These are phyloP conservation scores for Tuta absoluta DNA, from an alignment of 2,888 invertebrate genomes.

Conservation along the genomic window DNA sequence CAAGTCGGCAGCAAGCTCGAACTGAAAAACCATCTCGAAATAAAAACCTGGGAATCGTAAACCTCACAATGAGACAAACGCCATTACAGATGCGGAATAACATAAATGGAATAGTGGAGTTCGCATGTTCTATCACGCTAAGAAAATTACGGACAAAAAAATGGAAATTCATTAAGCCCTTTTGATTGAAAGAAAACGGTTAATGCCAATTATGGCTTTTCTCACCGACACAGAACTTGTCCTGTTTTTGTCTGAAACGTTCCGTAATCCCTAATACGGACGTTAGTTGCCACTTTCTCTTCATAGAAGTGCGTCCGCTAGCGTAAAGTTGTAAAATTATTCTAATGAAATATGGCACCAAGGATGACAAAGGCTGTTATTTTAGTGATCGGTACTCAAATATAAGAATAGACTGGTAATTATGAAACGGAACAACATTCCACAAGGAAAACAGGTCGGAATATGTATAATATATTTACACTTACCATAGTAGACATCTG, in stretches of 20 bases:
- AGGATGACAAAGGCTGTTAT: no score
- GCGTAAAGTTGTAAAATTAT: no score
- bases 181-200: slow-evolving; percentile 3
- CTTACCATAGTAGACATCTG: no score
- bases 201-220: background rate
- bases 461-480: no score
- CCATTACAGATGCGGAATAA: slow-evolving; percentile 16
- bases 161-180: background rate
- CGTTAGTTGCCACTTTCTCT: no score
- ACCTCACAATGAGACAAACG: slow-evolving; percentile 34
- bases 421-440: no score
- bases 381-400: no score
- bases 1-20: slow-evolving; percentile 26
- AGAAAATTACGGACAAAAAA: background rate
- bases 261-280: no score
- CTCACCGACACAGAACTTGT: background rate
- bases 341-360: no score
- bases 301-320: no score
- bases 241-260: background rate
- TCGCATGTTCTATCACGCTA: background rate
- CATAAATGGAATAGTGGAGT: background rate
- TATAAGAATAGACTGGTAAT: no score
- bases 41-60: slow-evolving; percentile 35
- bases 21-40: slow-evolving; percentile 22
- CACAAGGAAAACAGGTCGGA: no score